Base-by-base conservation (phyloP, 2,113 vertebrate genomes). In the Labeo rohita region DNA sequence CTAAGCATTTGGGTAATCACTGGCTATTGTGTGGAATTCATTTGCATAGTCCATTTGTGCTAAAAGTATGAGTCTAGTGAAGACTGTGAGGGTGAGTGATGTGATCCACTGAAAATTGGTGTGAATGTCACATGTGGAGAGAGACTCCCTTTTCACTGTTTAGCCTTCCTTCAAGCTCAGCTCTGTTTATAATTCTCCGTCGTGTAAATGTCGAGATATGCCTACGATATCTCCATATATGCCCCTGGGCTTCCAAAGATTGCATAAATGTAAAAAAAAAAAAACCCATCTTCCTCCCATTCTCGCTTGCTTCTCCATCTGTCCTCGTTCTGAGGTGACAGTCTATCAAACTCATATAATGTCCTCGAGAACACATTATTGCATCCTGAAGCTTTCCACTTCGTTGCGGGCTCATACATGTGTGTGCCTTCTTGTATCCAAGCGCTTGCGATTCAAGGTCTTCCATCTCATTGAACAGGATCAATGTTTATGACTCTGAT, bases 151-250 rank as follows among this genome's bases (percentile, higher is more conserved):
- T 86, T 65, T 18, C 74, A 39, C 83, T 47, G 34, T 23, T 28
- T 76, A 49, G 50, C 66, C 34, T 66, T 85, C 23, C 8, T 21
- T 65, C 36, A 34, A 72, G 45, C 36, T 34, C 8, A 74, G 34
- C 78, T 34, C 50, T 74, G 43, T 65, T 54, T 50, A 11, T 59
- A 36, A 75, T 59, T 79, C 56, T 63, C 74, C 45, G 56, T 82
- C n/a, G 8, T 66, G 73, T 81, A 85, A 86, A 86, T 87, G 84
- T 61, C 87, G 88, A 28, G 72, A 87, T 66, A 85, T 83, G 76
- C 65, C 70, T 73, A 80, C 36, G 18, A 49, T 74, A 70, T n/a
- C 56, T 79, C 84, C 84, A 85, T 72, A 80, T 80, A 49, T 16
- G 50, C 50, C 79, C 36, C 59, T 3, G 47, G 66, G 79, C 81